These are phyloP conservation scores for Tauraco hartlaubi DNA, from an alignment of 2,797 vertebrate genomes.

Conservation along the genomic window DNA sequence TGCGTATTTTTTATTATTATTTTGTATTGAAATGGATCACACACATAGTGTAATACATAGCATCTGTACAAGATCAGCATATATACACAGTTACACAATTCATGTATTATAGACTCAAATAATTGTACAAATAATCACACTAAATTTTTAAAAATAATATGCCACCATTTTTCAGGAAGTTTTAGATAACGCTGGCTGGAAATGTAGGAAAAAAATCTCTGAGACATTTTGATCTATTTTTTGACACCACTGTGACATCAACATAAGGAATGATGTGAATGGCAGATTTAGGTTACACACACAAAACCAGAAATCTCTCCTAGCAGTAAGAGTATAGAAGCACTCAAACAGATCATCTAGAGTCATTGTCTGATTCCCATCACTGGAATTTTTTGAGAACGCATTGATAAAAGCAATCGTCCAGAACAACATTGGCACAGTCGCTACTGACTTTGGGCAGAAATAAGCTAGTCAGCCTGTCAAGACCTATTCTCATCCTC, in stretches of 20 bases:
- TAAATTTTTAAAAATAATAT: neutral
- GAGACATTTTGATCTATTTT: neutral
- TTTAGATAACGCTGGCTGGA: neutral
- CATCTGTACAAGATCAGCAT: neutral
- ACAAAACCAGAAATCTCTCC: neutral
- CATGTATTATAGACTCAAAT: neutral
- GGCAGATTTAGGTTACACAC: neutral
- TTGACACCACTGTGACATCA: neutral
- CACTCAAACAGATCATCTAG: neutral
- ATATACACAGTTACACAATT: neutral
- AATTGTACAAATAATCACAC: neutral
- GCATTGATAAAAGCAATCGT: neutral
- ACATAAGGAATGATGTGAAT: neutral
- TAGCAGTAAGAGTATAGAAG: neutral
- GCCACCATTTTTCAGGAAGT: neutral
- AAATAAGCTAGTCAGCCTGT: neutral
- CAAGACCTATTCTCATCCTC: neutral
- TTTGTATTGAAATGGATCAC: neutral
- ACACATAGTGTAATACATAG: neutral
- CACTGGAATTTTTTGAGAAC: neutral
- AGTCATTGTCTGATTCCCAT: neutral
- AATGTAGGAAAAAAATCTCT: neutral
- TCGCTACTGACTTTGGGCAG: neutral
- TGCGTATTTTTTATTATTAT: neutral
- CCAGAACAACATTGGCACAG: neutral